Evolutionary conservation across 2,888 invertebrate genomes (phyloP).

Genomic region (Mythimna pallens): DNA sequence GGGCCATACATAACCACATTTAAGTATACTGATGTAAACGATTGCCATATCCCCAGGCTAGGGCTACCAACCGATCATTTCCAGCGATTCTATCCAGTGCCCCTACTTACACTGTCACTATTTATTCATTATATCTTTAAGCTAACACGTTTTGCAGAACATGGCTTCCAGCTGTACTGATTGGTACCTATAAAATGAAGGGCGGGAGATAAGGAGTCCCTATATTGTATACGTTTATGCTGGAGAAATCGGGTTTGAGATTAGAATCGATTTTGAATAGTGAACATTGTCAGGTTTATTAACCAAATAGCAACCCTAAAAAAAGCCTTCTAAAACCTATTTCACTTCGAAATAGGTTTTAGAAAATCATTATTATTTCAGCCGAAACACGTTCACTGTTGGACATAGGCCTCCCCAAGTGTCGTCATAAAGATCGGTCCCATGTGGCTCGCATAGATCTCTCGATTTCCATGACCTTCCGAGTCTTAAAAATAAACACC

Average conservation of each 20-base stretch:
- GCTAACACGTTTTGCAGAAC: slow-evolving; percentile 55
- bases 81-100: slow-evolving; percentile 38
- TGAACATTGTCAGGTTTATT: neutral
- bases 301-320: neutral
- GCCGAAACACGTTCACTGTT: too few relatives aligned
- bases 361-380: too few relatives aligned
- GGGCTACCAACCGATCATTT: slow-evolving; percentile 48
- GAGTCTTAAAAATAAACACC: too few relatives aligned
- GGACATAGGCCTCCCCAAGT: too few relatives aligned
- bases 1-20: neutral
- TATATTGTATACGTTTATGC: slow-evolving; percentile 26
- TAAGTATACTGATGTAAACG: slow-evolving; percentile 36
- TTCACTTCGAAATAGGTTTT: too few relatives aligned
- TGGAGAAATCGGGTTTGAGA: slow-evolving; percentile 20
- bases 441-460: too few relatives aligned
- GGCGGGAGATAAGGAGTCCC: slow-evolving; percentile 33
- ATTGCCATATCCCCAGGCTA: slow-evolving; percentile 40
- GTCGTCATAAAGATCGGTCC: too few relatives aligned
- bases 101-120: slow-evolving; percentile 55
- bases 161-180: slow-evolving; percentile 49
- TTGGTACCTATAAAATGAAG: slow-evolving; percentile 45
- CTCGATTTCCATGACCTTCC: too few relatives aligned
- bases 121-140: slow-evolving; percentile 63
- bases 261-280: slow-evolving; percentile 27
- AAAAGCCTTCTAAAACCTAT: too few relatives aligned